A percentile compares a stretch with the other conserved stretches of the same genome.
These are phyloP conservation scores for Hydroisotoma schaefferi DNA, from an alignment of 2,888 invertebrate species.

Conservation along the genomic window DNA sequence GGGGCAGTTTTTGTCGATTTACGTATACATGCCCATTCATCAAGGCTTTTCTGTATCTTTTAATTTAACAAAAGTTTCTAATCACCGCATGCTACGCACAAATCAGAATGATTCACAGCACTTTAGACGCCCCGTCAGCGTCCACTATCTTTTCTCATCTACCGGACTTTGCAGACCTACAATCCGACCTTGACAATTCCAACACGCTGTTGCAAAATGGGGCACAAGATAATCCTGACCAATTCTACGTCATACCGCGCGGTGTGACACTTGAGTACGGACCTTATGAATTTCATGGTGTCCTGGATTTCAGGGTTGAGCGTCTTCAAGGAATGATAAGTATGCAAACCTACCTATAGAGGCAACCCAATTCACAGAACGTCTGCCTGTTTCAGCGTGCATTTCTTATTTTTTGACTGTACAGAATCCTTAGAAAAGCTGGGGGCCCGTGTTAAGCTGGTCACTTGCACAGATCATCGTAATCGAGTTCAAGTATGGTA, in stretches of 20 bases:
- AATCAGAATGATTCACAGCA: too few relatives aligned
- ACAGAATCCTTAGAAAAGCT: constrained; percentile 27
- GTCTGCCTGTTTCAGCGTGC: neutral
- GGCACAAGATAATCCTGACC: neutral
- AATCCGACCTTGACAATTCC: too few relatives aligned
- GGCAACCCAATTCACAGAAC: neutral
- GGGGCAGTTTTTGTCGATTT: too few relatives aligned
- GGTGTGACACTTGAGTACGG: constrained; percentile 40
- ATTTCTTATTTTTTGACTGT: too few relatives aligned
- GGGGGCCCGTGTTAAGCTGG: constrained; percentile 34
- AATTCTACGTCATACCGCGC: constrained; percentile 36
- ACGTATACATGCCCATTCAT: too few relatives aligned
- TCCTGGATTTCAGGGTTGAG: constrained; percentile 41
- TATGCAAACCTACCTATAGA: constrained; percentile 1
- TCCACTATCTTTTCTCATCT: too few relatives aligned
- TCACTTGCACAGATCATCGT: constrained; percentile 29
- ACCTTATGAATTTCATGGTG: constrained; percentile 41
- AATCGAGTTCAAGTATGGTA: constrained; percentile 43
- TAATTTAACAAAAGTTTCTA: too few relatives aligned
- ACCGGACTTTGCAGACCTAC: too few relatives aligned
- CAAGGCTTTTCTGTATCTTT: too few relatives aligned
- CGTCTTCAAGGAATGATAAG: constrained; percentile 42
- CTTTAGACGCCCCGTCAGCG: too few relatives aligned
- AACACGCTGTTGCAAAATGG: too few relatives aligned
- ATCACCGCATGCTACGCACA: too few relatives aligned